A percentile compares a stretch with the other conserved stretches of the same genome.
Evolutionary conservation across 1,140 invertebrate genomes (phyloP).

Genomic region (Drosophila mauritiana): DNA sequence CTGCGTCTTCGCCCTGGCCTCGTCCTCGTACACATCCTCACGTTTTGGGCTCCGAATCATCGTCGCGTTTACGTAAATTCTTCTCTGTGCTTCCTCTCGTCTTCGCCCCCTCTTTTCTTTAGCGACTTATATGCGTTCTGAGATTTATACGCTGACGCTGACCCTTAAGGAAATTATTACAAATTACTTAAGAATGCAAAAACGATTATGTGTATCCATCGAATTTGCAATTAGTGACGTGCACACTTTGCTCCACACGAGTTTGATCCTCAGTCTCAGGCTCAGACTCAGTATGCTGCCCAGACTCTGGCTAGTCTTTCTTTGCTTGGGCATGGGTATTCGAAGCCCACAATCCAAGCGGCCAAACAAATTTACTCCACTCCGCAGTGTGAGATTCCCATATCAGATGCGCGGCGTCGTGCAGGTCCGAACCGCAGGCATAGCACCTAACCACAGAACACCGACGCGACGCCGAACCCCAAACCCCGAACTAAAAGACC

Average conservation of each 20-base stretch:
- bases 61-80: slow-evolving; percentile 62
- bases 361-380: slow-evolving; percentile 49
- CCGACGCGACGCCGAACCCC: slow-evolving; percentile 22
- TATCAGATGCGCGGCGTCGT: slow-evolving; percentile 65
- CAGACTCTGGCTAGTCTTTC: slow-evolving; percentile 26
- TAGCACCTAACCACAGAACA: slow-evolving; percentile 52
- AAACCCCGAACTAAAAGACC: slow-evolving; percentile 18
- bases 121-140: slow-evolving; percentile 62
- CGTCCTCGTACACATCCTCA: slow-evolving; percentile 23
- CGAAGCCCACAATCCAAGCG: slow-evolving; percentile 37
- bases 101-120: slow-evolving; percentile 43
- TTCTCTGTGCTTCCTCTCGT: slow-evolving; percentile 20
- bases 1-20: slow-evolving; percentile 33
- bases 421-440: slow-evolving; percentile 56
- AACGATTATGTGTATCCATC: slow-evolving; percentile 85
- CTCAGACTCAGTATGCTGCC: slow-evolving; percentile 4
- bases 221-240: slow-evolving; percentile 84
- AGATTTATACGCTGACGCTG: slow-evolving; percentile 80
- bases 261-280: slow-evolving; percentile 20
- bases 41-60: slow-evolving; percentile 24
- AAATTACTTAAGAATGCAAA: slow-evolving; percentile 85
- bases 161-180: slow-evolving; percentile 85
- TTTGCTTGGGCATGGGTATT: slow-evolving; percentile 2
- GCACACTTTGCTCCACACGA: slow-evolving; percentile 70
- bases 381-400: slow-evolving; percentile 66